Base-by-base conservation (phyloP, 1,140 invertebrate species). In the Heliconius hermathena region DNA sequence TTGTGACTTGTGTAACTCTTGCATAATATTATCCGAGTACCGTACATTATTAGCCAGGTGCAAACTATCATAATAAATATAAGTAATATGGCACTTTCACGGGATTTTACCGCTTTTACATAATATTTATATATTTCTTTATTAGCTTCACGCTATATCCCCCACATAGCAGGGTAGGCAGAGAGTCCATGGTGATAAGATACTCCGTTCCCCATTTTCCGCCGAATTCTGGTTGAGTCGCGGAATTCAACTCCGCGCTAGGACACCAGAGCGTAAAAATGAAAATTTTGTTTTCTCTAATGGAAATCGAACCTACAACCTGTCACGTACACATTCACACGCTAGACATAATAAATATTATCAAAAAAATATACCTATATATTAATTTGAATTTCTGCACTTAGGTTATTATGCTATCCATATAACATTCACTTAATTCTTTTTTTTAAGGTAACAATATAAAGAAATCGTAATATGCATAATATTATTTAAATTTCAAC, bases 1-100 rank as follows among this genome's bases (percentile, higher is more conserved):
- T 75, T 66, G 57, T 75, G 41, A 41, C 29, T 73, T 81, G 52
- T 77, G 46, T 38, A 75, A 75, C 74, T 38, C 18, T 75, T 75
- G 54, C 74, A 75, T 75, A 75, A 75, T 60, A 60, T 60, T 54
- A 74, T 66, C 36, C 74, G 74, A 60, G 54, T 54, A 20, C 54
- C 9, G 76, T 77, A 57, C 26, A 70, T 70, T 76, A 76, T 52
- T 81, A 76, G n/a, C 41, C 66, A 78, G 74, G 83, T 85, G 83
- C 84, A 81, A 89, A 89, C 73, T 84, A 85, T 82, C 86, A 85
- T 90, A 91, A 90, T 77, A 82, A 82, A 82, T 66, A 89, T 75
- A 81, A 82, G 81, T 66, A 26, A 66, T 66, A 66, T 46, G 85
- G 84, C 79, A 89, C 88, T 90, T 91, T 90, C 89, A 83, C 81